Conservation (phyloP, 2,888 invertebrate species). For the Ormia ochracea region DNA sequence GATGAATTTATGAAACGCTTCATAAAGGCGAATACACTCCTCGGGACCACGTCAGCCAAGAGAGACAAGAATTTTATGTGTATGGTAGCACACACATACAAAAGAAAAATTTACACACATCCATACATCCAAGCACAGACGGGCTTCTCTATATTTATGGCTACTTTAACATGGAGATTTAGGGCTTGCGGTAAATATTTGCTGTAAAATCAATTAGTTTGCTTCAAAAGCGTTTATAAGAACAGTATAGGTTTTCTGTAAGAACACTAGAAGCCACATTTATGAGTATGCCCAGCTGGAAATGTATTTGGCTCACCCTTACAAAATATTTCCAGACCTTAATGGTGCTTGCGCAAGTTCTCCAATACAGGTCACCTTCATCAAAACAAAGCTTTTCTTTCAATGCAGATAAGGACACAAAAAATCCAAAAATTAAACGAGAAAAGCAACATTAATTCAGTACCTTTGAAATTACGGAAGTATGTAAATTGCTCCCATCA, state of each 20-base stretch:
- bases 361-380: neutral
- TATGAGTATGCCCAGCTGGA: neutral
- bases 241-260: no score
- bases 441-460: neutral
- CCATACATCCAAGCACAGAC: neutral
- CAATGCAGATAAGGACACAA: neutral
- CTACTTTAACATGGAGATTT: neutral
- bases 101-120: no score
- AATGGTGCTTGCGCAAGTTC: neutral
- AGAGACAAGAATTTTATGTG: neutral
- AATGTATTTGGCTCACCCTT: neutral
- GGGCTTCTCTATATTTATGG: no score
- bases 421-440: neutral
- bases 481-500: neutral
- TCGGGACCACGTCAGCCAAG: neutral
- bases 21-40: conserved; percentile 20
- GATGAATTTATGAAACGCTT: conserved; percentile 49
- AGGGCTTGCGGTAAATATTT: neutral
- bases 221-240: neutral
- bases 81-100: no score
- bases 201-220: neutral
- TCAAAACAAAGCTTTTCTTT: neutral
- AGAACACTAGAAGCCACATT: neutral
- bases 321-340: neutral
- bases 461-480: neutral